These are phyloP conservation scores for Forbesichthys agassizii DNA, from an alignment of 2,113 vertebrate genomes.

Conservation along the genomic window DNA sequence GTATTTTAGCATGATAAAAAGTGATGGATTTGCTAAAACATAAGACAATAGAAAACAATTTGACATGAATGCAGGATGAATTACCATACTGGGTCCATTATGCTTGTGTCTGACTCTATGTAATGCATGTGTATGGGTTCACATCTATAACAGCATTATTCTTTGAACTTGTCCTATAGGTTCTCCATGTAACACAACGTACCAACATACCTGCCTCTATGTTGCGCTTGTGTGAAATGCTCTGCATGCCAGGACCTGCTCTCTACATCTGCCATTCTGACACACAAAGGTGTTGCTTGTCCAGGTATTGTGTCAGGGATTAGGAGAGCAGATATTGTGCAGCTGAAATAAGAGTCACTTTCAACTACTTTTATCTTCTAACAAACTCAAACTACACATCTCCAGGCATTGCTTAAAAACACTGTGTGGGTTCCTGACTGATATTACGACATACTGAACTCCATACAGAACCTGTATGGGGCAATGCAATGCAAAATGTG, in stretches of 20 bases:
- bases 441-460: too few species aligned
- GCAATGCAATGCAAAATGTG: background rate
- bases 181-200: slow-evolving; percentile 66
- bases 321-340: slow-evolving; percentile 67
- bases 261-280: slow-evolving; percentile 62
- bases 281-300: slow-evolving; percentile 74
- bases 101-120: slow-evolving; percentile 6
- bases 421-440: too few species aligned
- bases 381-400: slow-evolving; percentile 20
- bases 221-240: slow-evolving; percentile 43
- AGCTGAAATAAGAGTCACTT: slow-evolving; percentile 59
- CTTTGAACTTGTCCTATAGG: slow-evolving; percentile 49
- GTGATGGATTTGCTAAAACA: slow-evolving; percentile 12
- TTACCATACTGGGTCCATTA: background rate
- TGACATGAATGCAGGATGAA: background rate
- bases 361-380: slow-evolving; percentile 64
- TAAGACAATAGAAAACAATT: background rate
- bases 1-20: background rate
- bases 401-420: too few species aligned
- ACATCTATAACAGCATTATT: slow-evolving; percentile 40
- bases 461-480: too few species aligned
- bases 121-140: background rate
- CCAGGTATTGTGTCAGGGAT: slow-evolving; percentile 75
- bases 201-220: slow-evolving; percentile 52
- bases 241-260: slow-evolving; percentile 68